Base-by-base conservation (phyloP, 2,888 invertebrate species). In the Cephus runcator region DNA sequence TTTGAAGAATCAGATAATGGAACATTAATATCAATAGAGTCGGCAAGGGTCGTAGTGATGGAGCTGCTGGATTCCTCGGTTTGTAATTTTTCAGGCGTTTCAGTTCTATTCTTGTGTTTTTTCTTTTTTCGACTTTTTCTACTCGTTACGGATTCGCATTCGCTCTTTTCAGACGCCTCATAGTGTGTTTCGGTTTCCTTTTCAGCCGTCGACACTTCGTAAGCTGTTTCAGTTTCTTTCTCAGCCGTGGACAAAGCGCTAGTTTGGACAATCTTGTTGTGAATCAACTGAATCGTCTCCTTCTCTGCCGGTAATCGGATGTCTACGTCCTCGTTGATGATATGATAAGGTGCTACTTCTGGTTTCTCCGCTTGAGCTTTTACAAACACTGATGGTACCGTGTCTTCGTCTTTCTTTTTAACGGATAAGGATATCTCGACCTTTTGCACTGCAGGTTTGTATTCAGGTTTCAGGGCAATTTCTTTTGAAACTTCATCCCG, bases 1-100 rank as follows among this genome's bases (percentile, higher is more conserved):
- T 93, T 93, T 1, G 93, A 93, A 34, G 94, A 92, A 77, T 93
- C 92, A 34, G 94, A 92, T 69, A 92, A 92, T 34, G 93, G 92
- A 33, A 94, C 85, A 79, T 92, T 88, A 74, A 94, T 92, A 78
- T 94, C 93, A 31, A 92, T 92, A 9, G 94, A 94, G 87, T 93
- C 93, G 4, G 92, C 93, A 75, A 93, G 87, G 31, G 93, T 93
- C 3, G 93, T 93, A 75, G 92, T 91, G 11, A 92, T 80, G 40
- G 79, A 79, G 69, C 76, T 75, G 76, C 79, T 79, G 15, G 79
- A 79, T 76, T 79, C 79, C 73, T 79, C 79, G 11, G 75, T 81
- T 81, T 75, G 80, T 77, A 75, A 76, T 6, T 81, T 84, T 69
- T 81, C 84, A 81, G 31, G 82, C 68, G 11, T 84, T 84, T 30